A percentile compares a stretch with the other conserved stretches of the same genome.
Evolutionary conservation across 37 sponge, comb jelly and placozoan genomes (phyloP).

Genomic region (Axinella damicornis): DNA sequence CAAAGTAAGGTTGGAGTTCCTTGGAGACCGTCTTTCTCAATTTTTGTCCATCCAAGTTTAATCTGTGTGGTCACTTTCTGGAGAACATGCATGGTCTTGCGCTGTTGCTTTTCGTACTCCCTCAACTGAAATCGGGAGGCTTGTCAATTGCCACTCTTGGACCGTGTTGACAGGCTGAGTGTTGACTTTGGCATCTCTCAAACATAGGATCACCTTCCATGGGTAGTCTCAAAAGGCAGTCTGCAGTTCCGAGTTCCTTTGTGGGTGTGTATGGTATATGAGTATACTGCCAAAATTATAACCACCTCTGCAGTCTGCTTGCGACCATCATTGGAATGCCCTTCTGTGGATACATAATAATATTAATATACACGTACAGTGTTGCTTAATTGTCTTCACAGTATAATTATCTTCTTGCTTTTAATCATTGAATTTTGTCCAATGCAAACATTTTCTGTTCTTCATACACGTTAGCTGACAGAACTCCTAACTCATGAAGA

Average conservation of each 20-base stretch:
- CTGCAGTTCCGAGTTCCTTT: not conserved
- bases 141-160: not conserved
- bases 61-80: slow-evolving; percentile 24
- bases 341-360: no score
- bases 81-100: slow-evolving; percentile 27
- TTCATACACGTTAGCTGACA: no score
- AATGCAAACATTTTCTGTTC: no score
- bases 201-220: slow-evolving; percentile 10
- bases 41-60: slow-evolving; percentile 36
- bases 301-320: not conserved
- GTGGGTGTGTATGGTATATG: not conserved
- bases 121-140: slow-evolving; percentile 13
- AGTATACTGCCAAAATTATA: not conserved
- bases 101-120: slow-evolving; percentile 3
- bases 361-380: not conserved
- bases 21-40: not conserved
- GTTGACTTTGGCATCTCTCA: slow-evolving; percentile 8
- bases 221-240: slow-evolving; percentile 30
- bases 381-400: not conserved
- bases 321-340: not conserved
- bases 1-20: slow-evolving; percentile 8
- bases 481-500: no score
- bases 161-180: slow-evolving; percentile 2
- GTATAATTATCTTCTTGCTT: no score
- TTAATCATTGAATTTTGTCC: no score